These are phyloP conservation scores for Centropus unirufus DNA, from an alignment of 2,113 vertebrate genomes.

Conservation along the genomic window DNA sequence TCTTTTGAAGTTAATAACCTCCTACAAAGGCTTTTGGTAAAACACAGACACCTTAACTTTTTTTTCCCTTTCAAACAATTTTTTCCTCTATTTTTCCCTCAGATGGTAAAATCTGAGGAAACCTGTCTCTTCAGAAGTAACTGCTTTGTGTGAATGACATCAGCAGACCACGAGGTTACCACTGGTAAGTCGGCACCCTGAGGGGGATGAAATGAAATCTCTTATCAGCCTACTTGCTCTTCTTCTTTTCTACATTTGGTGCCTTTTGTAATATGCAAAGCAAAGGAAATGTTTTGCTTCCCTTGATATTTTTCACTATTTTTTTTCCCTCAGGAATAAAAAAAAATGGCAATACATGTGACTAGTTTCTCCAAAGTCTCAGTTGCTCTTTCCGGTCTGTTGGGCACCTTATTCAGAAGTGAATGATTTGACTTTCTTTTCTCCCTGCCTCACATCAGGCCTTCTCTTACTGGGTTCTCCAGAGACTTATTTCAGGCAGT, in stretches of 20 bases:
- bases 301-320: constrained; percentile 23
- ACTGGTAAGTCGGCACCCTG: constrained; percentile 53
- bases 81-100: constrained; percentile 46
- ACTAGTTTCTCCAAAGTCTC: constrained; percentile 13
- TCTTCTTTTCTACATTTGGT: constrained; percentile 46
- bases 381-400: neutral
- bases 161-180: constrained; percentile 56
- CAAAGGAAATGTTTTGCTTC: constrained; percentile 43
- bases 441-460: neutral
- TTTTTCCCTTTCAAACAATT: constrained; percentile 63
- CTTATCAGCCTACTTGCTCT: constrained; percentile 30
- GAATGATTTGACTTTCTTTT: neutral
- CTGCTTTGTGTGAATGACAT: constrained; percentile 59
- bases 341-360: neutral
- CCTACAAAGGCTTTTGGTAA: constrained; percentile 68
- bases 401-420: neutral
- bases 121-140: constrained; percentile 69
- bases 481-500: neutral
- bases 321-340: neutral
- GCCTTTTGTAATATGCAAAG: constrained; percentile 54
- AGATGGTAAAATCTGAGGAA: constrained; percentile 66
- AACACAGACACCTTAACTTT: constrained; percentile 67
- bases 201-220: constrained; percentile 61
- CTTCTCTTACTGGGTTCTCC: neutral
- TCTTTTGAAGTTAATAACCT: constrained; percentile 77